Base-by-base conservation (phyloP, 1,140 invertebrate species). In the Drosophila cardini region DNA sequence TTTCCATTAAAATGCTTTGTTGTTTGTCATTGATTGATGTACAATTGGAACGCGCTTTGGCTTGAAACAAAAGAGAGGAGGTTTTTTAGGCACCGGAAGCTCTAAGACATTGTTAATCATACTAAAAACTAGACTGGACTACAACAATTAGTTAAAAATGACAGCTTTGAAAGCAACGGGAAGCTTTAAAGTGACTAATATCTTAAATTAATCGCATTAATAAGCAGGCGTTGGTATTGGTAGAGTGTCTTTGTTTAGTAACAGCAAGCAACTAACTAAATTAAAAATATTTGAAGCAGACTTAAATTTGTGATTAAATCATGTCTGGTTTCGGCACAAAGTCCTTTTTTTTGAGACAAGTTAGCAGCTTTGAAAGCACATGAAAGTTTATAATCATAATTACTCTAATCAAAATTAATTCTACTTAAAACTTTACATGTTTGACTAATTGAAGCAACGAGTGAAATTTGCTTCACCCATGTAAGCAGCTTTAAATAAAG, bases 1-100 rank as follows among this genome's bases (percentile, higher is more conserved):
- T 38, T 52, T 52, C 53, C 48, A 42, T 72, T 72, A 58, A 52
- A 50, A 72, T 72, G 52, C 53, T n/a, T 21, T 36, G 50, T 50
- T 45, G 10, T 7, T 71, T 43, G 4, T 8, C 18, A 52, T 52
- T 69, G 48, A 70, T 62, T 48, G 67, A 68, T 62, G 58, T 53
- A 45, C 26, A 11, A 6, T 40, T 72, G 16, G 32, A 13, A 46
- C 18, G 30, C 16, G 45, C 30, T 38, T 13, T 2, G 21, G 50
- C 36, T 53, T 18, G 32, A 36, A 32, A 52, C 48, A 52, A 34
- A 32, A 34, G 13, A 21, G 21, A 26, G 21, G 21, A 26, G 21
- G 21, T 26, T 26, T 26, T 26, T 26, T 26, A 26, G 21, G 21
- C 21, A 26, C 21, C 21, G 21, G 21, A 26, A 26, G 21, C 21